Evolutionary conservation across 2,113 vertebrate species (phyloP).

Genomic region (Grus americana): DNA sequence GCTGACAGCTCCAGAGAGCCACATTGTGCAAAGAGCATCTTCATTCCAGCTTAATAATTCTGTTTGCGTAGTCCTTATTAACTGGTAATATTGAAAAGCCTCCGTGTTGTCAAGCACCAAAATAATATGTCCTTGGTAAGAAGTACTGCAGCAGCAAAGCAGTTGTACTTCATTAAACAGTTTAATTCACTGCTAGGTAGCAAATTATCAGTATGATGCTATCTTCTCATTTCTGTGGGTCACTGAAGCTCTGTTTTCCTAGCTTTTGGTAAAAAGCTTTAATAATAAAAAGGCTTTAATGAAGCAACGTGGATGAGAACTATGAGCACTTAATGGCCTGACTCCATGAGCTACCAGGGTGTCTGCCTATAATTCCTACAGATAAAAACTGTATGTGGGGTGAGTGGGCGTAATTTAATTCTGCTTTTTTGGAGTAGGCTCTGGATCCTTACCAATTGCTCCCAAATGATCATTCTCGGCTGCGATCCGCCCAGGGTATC

Average conservation of each 20-base stretch:
- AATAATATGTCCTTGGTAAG: not conserved
- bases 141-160: not conserved
- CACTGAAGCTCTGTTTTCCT: not conserved
- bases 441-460: no score
- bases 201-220: not conserved
- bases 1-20: not conserved
- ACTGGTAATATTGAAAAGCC: not conserved
- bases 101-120: not conserved
- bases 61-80: not conserved
- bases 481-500: not conserved
- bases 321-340: not conserved
- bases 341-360: not conserved
- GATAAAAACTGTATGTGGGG: not conserved
- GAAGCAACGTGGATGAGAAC: not conserved
- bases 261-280: not conserved
- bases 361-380: not conserved
- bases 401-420: not conserved
- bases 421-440: not conserved
- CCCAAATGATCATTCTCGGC: not conserved
- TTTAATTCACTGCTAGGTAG: not conserved
- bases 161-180: not conserved
- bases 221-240: not conserved
- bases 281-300: not conserved
- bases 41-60: not conserved
- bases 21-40: not conserved